Evolutionary conservation across 2,888 invertebrate species (phyloP), one percentile per base, ranked within the genome.

Genomic region (Drosophila eohydei): DNA sequence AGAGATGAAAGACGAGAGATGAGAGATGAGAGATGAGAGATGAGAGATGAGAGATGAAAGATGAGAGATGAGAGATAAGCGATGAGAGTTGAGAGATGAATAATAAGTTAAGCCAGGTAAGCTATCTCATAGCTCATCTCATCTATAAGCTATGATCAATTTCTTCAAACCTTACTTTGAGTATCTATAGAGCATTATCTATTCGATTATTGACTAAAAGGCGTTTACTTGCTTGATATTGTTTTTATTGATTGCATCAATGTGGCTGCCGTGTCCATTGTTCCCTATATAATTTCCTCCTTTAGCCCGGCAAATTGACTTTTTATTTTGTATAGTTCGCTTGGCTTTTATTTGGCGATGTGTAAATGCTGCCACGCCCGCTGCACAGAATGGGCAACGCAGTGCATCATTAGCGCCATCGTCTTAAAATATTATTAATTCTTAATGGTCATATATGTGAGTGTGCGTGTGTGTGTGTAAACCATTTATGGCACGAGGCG

Each of bases 401-500:
- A 43, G 41, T 21, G 89, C 87, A 76, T 84, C 83, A 84, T 88
- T 84, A 84, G 89, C 84, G 81, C 75, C 81, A 83, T 69, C 83
- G 72, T 81, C 88, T 84, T 74, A 83, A 83, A 83, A 86, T 78
- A 84, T 80, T 80, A 88, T 86, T 83, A 88, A 84, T 86, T 78
- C 87, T 88, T 84, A 88, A 84, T 88, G 87, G 75, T 71, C 85
- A 75, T 83, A 61, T 78, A 81, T 14, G 40, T 3, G 9, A n/a
- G 38, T 38, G 28, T 54, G n/a, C 3, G 52, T 52, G 52, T 40
- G 52, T 28, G 52, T 81, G 72, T 70, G 74, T 74, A 76, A 68
- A 71, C 80, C 73, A 86, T 83, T 75, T 80, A 78, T 72, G 61
- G 65, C 72, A 80, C 59, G 68, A 61, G 74, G 74, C 59, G 54